Percentiles rank a stretch among this genome's conserved stretches.
Conservation (phyloP, 2,113 vertebrate genomes). For the Corythoichthys haematopterus region DNA sequence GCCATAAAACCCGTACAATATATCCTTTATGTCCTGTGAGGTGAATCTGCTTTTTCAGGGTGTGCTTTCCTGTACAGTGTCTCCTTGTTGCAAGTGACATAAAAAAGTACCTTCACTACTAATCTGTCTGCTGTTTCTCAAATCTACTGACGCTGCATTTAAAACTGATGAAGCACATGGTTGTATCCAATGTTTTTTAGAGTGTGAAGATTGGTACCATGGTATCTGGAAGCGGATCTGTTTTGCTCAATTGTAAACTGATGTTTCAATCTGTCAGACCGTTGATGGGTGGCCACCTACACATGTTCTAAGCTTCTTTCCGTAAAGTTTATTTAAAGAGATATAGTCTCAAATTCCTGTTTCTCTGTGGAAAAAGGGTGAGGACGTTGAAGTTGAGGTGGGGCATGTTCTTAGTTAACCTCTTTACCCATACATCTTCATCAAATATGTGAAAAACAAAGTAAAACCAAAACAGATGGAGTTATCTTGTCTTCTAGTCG, state of each 20-base stretch:
- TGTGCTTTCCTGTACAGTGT: conserved; percentile 17
- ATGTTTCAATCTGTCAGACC: conserved; percentile 6
- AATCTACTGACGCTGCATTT: conserved; percentile 15
- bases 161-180: conserved; percentile 13
- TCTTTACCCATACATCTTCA: conserved; percentile 44
- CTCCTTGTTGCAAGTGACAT: conserved; percentile 5
- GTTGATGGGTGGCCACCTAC: conserved; percentile 26
- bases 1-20: not conserved
- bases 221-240: conserved; percentile 1
- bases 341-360: conserved; percentile 23
- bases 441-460: conserved; percentile 38
- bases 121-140: conserved; percentile 21
- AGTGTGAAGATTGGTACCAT: conserved; percentile 1
- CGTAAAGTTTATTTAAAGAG: conserved; percentile 41
- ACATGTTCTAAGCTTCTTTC: conserved; percentile 9
- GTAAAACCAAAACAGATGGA: conserved; percentile 18
- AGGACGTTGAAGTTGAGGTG: conserved; percentile 13
- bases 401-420: conserved; percentile 56
- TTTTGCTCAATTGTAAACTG: conserved; percentile 1
- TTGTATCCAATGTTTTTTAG: conserved; percentile 6
- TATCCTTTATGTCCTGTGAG: conserved; percentile 19
- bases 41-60: conserved; percentile 16
- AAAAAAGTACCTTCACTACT: conserved; percentile 25
- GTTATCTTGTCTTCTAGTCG: conserved; percentile 41
- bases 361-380: conserved; percentile 6